These are phyloP conservation scores for Pitta sordida DNA, from an alignment of 2,113 vertebrate genomes.

Conservation along the genomic window DNA sequence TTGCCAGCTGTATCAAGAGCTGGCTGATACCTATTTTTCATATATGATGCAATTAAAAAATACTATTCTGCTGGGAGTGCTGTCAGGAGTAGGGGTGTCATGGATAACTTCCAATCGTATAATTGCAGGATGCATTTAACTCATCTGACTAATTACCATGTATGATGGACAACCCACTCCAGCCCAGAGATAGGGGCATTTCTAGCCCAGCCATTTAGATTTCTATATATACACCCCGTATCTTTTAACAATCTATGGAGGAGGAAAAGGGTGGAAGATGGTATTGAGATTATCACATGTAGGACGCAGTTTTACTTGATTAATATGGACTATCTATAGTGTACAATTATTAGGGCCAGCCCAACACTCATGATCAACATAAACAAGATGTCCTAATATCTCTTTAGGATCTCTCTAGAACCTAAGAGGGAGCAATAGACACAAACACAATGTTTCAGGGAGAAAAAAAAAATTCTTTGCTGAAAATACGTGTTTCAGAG, in stretches of 20 bases:
- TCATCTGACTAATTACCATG: background rate
- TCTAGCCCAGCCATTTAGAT: background rate
- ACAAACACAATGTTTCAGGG: background rate
- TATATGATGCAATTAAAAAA: background rate
- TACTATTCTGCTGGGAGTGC: background rate
- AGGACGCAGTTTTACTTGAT: background rate
- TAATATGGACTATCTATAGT: background rate
- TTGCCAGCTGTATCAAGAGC: background rate
- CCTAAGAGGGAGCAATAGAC: background rate
- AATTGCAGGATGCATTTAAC: constrained; percentile 61
- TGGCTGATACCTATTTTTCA: background rate
- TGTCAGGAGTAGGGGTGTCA: constrained; percentile 7
- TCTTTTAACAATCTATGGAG: constrained; percentile 2
- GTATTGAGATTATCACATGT: background rate
- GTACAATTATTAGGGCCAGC: background rate
- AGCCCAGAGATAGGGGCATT: background rate
- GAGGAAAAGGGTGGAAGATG: constrained; percentile 1
- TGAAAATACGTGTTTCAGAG: background rate
- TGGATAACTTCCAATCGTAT: background rate
- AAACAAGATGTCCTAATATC: background rate
- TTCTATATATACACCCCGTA: constrained; percentile 19
- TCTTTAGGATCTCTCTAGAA: background rate
- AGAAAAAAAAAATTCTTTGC: background rate
- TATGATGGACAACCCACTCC: background rate
- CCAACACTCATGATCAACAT: background rate